These are phyloP conservation scores for Scarus forsteni DNA, from an alignment of 2,797 vertebrate genomes.

Conservation along the genomic window DNA sequence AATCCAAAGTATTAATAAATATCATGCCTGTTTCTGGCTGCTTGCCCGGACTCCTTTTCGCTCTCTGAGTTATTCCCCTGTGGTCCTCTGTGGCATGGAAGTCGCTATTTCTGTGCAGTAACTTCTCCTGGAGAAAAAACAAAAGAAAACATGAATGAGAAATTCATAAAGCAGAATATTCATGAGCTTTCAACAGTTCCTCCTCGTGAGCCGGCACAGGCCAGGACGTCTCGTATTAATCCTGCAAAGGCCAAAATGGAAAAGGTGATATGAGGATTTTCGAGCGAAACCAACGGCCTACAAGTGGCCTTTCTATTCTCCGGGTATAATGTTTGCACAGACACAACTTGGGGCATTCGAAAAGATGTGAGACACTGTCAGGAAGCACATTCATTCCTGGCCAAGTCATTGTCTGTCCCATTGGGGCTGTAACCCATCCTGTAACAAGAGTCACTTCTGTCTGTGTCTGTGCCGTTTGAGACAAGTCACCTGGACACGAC, in stretches of 20 bases:
- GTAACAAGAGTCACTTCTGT: conserved; percentile 83
- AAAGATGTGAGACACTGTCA: conserved; percentile 64
- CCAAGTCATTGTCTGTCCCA: conserved; percentile 79
- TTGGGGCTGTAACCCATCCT: conserved; percentile 73
- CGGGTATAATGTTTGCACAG: conserved; percentile 72
- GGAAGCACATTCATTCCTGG: conserved; percentile 65
- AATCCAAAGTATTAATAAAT: background rate
- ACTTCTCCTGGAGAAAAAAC: conserved; percentile 83
- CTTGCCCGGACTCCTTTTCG: conserved; percentile 90
- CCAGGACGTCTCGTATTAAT: conserved; percentile 25
- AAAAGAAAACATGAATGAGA: conserved; percentile 35
- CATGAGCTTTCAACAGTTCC: conserved; percentile 4
- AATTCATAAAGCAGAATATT: conserved; percentile 12
- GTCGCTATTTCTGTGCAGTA: conserved; percentile 85
- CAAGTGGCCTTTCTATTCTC: conserved; percentile 67
- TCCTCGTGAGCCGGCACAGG: conserved; percentile 26
- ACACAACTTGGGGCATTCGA: conserved; percentile 74
- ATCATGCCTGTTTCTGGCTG: conserved; percentile 75
- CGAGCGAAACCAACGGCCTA: conserved; percentile 52
- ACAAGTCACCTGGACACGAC: conserved; percentile 73
- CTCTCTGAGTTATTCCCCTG: conserved; percentile 85
- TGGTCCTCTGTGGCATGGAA: conserved; percentile 84
- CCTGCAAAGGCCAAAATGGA: conserved; percentile 27
- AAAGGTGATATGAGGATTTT: conserved; percentile 47
- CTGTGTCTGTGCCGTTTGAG: conserved; percentile 69